Evolutionary conservation across 2,888 invertebrate species (phyloP), one percentile per base, ranked within the genome.

Genomic region (Antheraea assamensis): DNA sequence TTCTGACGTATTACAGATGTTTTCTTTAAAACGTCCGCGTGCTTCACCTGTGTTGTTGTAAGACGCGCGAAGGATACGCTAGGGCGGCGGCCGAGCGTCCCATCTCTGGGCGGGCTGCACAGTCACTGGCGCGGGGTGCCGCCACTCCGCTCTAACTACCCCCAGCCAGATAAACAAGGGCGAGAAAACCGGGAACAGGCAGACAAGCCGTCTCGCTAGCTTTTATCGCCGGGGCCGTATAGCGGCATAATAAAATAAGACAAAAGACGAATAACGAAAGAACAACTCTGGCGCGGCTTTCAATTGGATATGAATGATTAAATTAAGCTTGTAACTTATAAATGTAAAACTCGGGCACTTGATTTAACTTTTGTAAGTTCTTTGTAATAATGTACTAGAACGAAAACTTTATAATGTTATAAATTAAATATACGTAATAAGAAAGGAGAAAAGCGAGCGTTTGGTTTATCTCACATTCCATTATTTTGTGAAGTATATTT

Each of bases 161-260:
- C 86, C 91, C 83, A 85, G 87, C 87, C 90, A 89, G 92, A 93
- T 93, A 94, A 94, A 94, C 94, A 94, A 92, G 89, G 89, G 89
- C 85, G 92, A 92, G 91, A 90, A 89, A 90, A 90, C 91, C 88
- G 90, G 91, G 90, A 89, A 91, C 90, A 85, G 85, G 89, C 91
- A 93, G 94, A 94, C 94, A 94, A 91, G 92, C 93, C 93, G 94
- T 94, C 94, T 93, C 93, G 91, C 90, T 90, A 86, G 87, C 89
- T 88, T 89, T 90, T 89, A 88, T 88, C 86, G 87, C 87, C 85
- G 84, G 84, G 82, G 85, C 87, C 87, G 86, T 89, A 85, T 88
- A 90, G 90, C 88, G 84, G 85, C 82, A 85, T 90, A 89, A 91
- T 91, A 91, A 91, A 92, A 92, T 91, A 92, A 92, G 88, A 89